Base-by-base conservation (phyloP, 2,888 invertebrate genomes). In the Cheilosia scutellata region DNA sequence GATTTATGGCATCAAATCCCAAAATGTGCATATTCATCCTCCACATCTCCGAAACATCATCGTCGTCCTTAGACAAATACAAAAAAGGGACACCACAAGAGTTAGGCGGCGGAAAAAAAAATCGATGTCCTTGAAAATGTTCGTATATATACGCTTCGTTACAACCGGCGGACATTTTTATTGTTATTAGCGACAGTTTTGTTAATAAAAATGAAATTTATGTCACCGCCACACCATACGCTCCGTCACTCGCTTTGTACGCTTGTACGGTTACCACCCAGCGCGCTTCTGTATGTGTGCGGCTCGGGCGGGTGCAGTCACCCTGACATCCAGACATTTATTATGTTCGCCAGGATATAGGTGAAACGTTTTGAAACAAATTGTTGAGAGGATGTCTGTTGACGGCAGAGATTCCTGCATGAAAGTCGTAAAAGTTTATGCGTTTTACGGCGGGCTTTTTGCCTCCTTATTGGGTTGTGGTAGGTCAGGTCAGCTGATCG, bases 391-490 rank as follows among this genome's bases (percentile, higher is more conserved):
- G 82, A 76, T 77, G 82, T 82, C 82, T 82, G 82, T 76, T 76
- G 83, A 72, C 66, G 82, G 77, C 82, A 82, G 82, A 86, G 86
- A 82, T 77, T 86, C 76, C 78, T 78, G 82, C 84, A 82, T 77
- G 90, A 91, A 91, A 90, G 90, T 92, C 92, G 91, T 91, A 91
- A 91, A 91, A 91, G 89, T 92, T 91, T 91, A 91, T 91, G 91
- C 90, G 90, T 90, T 90, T 90, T 90, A 80, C 29, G 51, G 11
- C 66, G 20, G 53, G 31, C 60, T n/a, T 33, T 62, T 29, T 65
- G 65, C 55, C 60, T 55, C 31, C 29, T 49, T 60, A 60, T 47
- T 74, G 72, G 74, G 40, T 72, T 74, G 65, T 53, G 71, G 60
- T 72, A 80, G 66, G 86, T 86, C 86, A 75, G 76, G 76, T 71